Conservation (phyloP, 2,797 vertebrate genomes). For the Odontamblyopus lacepedii region DNA sequence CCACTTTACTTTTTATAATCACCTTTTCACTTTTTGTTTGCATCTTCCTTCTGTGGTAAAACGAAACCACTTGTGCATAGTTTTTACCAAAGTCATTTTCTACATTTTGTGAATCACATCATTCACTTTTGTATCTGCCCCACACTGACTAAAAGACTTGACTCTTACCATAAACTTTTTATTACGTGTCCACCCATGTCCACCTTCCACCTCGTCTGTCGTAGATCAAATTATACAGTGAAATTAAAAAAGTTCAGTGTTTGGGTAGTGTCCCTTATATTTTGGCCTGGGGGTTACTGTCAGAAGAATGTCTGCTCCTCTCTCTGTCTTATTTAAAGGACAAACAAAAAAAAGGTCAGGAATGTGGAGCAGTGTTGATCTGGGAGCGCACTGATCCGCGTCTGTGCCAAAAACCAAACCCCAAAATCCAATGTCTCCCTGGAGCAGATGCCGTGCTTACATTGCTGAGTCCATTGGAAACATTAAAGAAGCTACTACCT, state of each 20-base stretch:
- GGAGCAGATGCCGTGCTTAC: constrained; percentile 11
- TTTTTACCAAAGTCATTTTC: not conserved
- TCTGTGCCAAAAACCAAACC: constrained; percentile 27
- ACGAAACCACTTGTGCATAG: not conserved
- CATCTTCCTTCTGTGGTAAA: too few species aligned
- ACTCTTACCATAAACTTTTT: constrained; percentile 30
- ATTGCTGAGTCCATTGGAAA: constrained; percentile 17
- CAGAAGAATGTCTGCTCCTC: constrained; percentile 36
- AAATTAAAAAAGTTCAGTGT: constrained; percentile 14
- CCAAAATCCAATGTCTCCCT: constrained; percentile 25
- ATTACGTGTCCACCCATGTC: constrained; percentile 2
- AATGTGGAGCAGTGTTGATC: constrained; percentile 56
- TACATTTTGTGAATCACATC: constrained; percentile 1
- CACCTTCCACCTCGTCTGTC: constrained; percentile 26
- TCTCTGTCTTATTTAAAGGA: constrained; percentile 38
- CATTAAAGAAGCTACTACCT: not conserved
- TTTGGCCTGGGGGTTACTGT: not conserved
- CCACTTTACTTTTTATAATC: too few species aligned
- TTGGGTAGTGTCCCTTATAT: constrained; percentile 13
- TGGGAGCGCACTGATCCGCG: constrained; percentile 44
- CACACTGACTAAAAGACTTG: constrained; percentile 37
- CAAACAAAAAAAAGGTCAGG: constrained; percentile 68
- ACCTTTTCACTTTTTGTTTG: too few species aligned
- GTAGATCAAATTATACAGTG: constrained; percentile 28
- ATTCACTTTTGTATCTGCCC: constrained; percentile 48